These are phyloP conservation scores for Acrobasis suavella DNA, from an alignment of 2,888 invertebrate species.

Conservation along the genomic window DNA sequence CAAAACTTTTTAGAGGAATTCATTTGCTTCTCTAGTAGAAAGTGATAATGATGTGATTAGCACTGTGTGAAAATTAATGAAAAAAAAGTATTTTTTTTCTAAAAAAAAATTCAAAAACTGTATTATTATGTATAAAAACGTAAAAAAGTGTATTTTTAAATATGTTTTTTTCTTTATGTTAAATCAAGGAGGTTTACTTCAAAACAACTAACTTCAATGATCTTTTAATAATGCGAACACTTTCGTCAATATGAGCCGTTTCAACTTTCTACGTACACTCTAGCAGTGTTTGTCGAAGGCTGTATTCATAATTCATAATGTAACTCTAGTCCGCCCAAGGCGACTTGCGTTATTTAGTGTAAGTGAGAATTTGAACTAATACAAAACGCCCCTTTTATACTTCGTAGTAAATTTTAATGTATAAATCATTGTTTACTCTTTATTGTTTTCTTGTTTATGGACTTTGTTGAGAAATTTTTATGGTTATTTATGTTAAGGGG, in stretches of 20 bases:
- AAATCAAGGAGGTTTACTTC: background rate
- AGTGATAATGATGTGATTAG: too few relatives aligned
- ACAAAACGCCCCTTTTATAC: constrained; percentile 17
- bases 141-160: too few relatives aligned
- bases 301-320: constrained; percentile 36
- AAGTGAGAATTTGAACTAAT: constrained; percentile 24
- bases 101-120: too few relatives aligned
- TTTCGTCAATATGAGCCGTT: background rate
- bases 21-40: too few relatives aligned
- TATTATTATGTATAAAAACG: too few relatives aligned
- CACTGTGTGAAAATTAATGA: too few relatives aligned
- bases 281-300: constrained; percentile 26
- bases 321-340: constrained; percentile 31
- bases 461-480: background rate
- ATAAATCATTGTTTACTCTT: constrained; percentile 12
- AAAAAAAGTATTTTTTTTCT: too few relatives aligned
- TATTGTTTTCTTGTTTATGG: constrained; percentile 6
- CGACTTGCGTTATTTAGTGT: constrained; percentile 21
- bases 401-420: constrained; percentile 13
- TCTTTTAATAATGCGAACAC: background rate
- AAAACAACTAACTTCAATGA: background rate
- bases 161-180: too few relatives aligned
- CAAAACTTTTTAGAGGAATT: too few relatives aligned
- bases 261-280: background rate
- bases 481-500: too few relatives aligned